A percentile compares a stretch with the other conserved stretches of the same genome.
phyloP scores from a whole-genome alignment of 2,113 vertebrate genomes.

The Proterorhinus semilunaris region DNA sequence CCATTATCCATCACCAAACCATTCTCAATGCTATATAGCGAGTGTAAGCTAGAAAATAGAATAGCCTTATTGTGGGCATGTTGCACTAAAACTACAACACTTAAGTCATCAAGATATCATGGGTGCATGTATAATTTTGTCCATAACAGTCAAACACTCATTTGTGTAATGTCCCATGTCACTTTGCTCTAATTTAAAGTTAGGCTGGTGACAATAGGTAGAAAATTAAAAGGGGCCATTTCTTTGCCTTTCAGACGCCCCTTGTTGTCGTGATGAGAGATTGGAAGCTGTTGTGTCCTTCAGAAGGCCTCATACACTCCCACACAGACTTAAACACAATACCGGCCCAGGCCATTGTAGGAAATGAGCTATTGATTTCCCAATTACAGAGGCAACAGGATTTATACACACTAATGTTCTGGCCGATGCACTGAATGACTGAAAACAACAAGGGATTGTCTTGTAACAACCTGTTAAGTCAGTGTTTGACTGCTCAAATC shows the following conservation, averaged over 20 bases:
- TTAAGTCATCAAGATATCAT: neutral
- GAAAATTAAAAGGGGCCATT: conserved; percentile 40
- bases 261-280: conserved; percentile 59
- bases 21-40: no score
- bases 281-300: conserved; percentile 48
- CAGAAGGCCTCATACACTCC: conserved; percentile 36
- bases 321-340: conserved; percentile 51
- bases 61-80: no score
- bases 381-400: conserved; percentile 66
- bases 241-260: conserved; percentile 61
- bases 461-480: conserved; percentile 50
- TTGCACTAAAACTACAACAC: neutral
- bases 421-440: conserved; percentile 60
- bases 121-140: neutral
- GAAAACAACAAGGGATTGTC: conserved; percentile 56
- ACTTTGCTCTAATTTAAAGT: conserved; percentile 18
- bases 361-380: conserved; percentile 78
- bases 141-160: conserved; percentile 17
- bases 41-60: no score
- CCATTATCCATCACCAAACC: no score
- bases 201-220: conserved; percentile 35
- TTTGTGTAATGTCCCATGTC: conserved; percentile 12
- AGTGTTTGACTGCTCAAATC: conserved; percentile 28
- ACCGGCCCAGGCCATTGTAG: conserved; percentile 57
- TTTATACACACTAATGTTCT: conserved; percentile 66